phyloP scores from a whole-genome alignment of 2,797 vertebrate species.

The Muscicapa comitata region DNA sequence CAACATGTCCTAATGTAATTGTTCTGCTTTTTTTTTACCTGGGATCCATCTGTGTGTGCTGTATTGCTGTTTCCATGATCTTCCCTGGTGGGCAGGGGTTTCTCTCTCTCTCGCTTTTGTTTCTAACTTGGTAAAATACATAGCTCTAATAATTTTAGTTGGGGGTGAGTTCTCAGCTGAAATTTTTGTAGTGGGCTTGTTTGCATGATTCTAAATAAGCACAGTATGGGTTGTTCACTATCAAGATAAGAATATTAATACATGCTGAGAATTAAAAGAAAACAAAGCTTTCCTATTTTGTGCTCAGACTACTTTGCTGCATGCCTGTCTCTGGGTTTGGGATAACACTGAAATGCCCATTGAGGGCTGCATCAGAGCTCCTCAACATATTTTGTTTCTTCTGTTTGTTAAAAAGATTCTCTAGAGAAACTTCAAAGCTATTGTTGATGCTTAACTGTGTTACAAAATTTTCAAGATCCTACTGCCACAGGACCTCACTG shows the following conservation, averaged over 20 bases:
- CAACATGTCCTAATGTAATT: not conserved
- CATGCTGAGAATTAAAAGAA: not conserved
- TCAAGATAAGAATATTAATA: not conserved
- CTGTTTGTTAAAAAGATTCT: not conserved
- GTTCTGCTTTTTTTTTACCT: conserved; percentile 1
- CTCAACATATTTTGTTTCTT: not conserved
- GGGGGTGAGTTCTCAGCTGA: not conserved
- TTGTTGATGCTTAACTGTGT: not conserved
- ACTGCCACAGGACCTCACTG: not conserved
- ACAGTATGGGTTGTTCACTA: not conserved
- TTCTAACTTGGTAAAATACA: not conserved
- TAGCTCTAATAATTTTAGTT: not conserved
- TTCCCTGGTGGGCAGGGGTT: not conserved
- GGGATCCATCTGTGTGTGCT: not conserved
- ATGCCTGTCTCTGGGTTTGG: not conserved
- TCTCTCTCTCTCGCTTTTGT: not conserved
- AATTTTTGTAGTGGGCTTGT: not conserved
- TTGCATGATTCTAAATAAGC: not conserved
- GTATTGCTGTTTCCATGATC: not conserved
- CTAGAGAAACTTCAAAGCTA: not conserved
- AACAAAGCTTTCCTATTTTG: not conserved
- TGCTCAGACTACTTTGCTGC: not conserved
- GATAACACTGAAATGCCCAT: not conserved
- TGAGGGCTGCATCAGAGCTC: not conserved
- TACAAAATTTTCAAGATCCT: not conserved